A percentile compares a stretch with the other conserved stretches of the same genome.
phyloP scores from a whole-genome alignment of 2,797 vertebrate genomes.

The Phoebastria nigripes region DNA sequence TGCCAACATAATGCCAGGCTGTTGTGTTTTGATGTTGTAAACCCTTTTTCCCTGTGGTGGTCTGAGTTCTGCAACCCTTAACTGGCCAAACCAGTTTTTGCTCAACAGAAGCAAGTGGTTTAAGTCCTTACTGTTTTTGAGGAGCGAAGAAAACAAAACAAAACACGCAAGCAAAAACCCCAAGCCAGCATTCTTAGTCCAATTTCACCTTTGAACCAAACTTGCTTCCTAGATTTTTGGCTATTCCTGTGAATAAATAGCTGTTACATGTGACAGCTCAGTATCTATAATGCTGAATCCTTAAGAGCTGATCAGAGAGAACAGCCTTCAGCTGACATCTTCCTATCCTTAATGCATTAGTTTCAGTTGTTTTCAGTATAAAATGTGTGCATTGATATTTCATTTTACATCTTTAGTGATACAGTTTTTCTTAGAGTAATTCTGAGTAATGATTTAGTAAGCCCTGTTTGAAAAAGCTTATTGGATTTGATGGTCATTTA shows the following conservation, averaged over 20 bases:
- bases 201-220: background rate
- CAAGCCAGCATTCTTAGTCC: background rate
- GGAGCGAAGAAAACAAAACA: background rate
- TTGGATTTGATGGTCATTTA: slow-evolving; percentile 18
- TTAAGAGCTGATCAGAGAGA: background rate
- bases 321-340: background rate
- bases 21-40: background rate
- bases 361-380: background rate
- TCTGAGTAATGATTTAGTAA: background rate
- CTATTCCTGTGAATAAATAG: background rate
- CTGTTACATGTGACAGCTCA: fast-evolving
- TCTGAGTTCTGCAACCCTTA: background rate
- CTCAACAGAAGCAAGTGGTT: background rate
- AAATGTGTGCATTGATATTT: background rate
- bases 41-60: background rate
- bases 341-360: background rate
- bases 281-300: background rate
- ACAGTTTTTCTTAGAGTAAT: background rate
- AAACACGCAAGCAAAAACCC: background rate
- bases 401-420: background rate
- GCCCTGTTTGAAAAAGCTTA: background rate
- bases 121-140: background rate
- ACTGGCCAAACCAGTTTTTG: slow-evolving; percentile 33
- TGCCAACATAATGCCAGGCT: background rate
- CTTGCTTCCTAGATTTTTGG: background rate